Evolutionary conservation across 2,113 vertebrate species (phyloP).

Genomic region (Silurus meridionalis): DNA sequence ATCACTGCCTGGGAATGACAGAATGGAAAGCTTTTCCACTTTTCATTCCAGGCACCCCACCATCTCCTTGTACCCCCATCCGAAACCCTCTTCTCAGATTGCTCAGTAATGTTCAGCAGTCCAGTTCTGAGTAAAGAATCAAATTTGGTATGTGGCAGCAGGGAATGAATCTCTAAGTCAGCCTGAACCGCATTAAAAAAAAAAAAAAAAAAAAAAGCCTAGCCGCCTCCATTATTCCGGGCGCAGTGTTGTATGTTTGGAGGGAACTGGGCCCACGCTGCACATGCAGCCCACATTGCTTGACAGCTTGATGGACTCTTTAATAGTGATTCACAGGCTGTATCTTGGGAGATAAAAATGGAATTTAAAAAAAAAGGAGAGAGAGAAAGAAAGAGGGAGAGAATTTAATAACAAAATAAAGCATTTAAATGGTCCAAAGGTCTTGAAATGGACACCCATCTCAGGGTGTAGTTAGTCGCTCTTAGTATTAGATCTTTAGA

Average conservation of each 20-base stretch:
- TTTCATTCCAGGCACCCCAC: constrained; percentile 48
- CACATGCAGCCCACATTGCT: constrained; percentile 71
- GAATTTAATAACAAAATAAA: constrained; percentile 76
- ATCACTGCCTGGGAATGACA: constrained; percentile 63
- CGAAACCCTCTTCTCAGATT: constrained; percentile 37
- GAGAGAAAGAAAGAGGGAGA: background rate
- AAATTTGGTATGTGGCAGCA: constrained; percentile 67
- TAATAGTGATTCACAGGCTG: constrained; percentile 78
- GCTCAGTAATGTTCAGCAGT: constrained; percentile 59
- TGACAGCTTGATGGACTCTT: constrained; percentile 76
- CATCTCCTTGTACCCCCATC: constrained; percentile 12
- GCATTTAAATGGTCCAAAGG: constrained; percentile 64
- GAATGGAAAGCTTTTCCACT: constrained; percentile 61
- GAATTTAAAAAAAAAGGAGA: constrained; percentile 68
- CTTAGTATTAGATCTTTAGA: background rate
- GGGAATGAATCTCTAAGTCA: constrained; percentile 56
- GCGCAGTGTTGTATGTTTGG: constrained; percentile 70
- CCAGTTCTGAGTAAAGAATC: constrained; percentile 55
- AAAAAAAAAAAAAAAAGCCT: constrained; percentile 60
- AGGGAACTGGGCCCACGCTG: constrained; percentile 63
- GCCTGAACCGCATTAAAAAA: constrained; percentile 24
- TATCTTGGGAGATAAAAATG: constrained; percentile 77
- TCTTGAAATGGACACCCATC: constrained; percentile 61
- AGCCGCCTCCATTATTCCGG: constrained; percentile 70
- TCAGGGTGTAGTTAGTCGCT: constrained; percentile 14